Evolutionary conservation across 2,888 invertebrate genomes (phyloP), one percentile per base, ranked within the genome.

Genomic region (Standfussiana lucernea): DNA sequence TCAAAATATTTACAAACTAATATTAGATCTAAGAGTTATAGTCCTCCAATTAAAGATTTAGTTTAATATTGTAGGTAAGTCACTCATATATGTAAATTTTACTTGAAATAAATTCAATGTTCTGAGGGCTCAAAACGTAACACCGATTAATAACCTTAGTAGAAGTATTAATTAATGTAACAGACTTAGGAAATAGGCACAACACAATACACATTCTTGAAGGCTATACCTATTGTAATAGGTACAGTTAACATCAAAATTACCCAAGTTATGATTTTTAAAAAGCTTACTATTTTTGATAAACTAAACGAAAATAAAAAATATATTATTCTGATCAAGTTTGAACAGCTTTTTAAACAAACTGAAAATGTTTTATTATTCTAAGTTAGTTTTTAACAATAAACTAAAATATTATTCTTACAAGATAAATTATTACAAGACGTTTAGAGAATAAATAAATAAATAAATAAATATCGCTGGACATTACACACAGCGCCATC

Each of bases 161-260:
- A 65, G 0, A 37, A 10, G 24, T 45, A 13, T n/a, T 32, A 24
- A 37, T 24, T 6, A 35, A 35, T 24, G 21, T 35, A n/a, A 50
- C 15, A 53, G 7, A 42, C n/a, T 18, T 40, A 53, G 53, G 6
- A 74, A 75, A 74, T 37, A 18, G 18, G 28, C 64, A 18, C 28
- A 45, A 37, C 10, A 75, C 65, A 47, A 15, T 6, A 13, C 6
- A 37, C 35, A 56, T 45, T 75, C 32, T 59, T 40, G n/a, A 76
- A 67, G 5, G 61, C 11, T 61, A 18, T 37, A 35, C 10, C 18
- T 35, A 59, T 45, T 65, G 24, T 32, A 40, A 59, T 11, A 24
- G 15, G 40, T 76, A 77, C n/a, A 67, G 50, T 62, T 35, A 24
- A 77, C 47, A 40, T 47, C 11, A 6, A 47, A 47, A 73, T 15